Evolutionary conservation across 2,888 invertebrate genomes (phyloP), one percentile per base, ranked within the genome.

Genomic region (Pimpla rufipes): DNA sequence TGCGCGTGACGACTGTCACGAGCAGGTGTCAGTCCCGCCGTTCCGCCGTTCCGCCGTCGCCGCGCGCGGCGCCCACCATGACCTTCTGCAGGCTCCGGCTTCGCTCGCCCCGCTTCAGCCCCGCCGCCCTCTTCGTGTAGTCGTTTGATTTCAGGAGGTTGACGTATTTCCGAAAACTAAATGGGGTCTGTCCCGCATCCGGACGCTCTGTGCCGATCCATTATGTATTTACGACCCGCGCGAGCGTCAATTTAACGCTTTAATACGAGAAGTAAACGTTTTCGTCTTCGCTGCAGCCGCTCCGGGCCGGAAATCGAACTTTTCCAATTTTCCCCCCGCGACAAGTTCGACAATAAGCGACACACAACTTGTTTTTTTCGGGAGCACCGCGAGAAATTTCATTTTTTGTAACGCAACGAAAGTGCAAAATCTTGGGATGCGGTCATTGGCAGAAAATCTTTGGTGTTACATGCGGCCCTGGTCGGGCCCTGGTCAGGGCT

Each of bases 1-100:
- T 89, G 87, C 80, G 80, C 71, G 79, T 88, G 89, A 88, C 87
- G 86, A 88, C 86, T 88, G 89, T 89, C 89, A 89, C 62, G 76
- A 70, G 82, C 89, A 89, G 87, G 89, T 88, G 86, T 85, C 83
- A 84, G 83, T 42, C 66, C 45, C 78, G 45, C 71, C 40, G 57
- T 75, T 73, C 52, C 45, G 66, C 66, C 50, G 68, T 37, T 55
- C 55, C 55, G 55, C 55, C 42, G 75, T 45, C 74, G 40, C 73
- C 67, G 29, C 66, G 50, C 21, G 59, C 64, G 55, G 57, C 78
- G 40, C 71, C 35, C 52, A 47, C 73, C 57, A 47, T 76, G 52
- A 74, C 68, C 73, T 78, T 81, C 62, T 55, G 23, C 64, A 29
- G 52, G 16, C 73, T 62, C 23, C 8, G 13, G 42, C 35, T 42